Percentiles rank a stretch among this genome's conserved stretches.
Evolutionary conservation across 1,140 invertebrate species (phyloP).

Genomic region (Scaptomyza pallida): DNA sequence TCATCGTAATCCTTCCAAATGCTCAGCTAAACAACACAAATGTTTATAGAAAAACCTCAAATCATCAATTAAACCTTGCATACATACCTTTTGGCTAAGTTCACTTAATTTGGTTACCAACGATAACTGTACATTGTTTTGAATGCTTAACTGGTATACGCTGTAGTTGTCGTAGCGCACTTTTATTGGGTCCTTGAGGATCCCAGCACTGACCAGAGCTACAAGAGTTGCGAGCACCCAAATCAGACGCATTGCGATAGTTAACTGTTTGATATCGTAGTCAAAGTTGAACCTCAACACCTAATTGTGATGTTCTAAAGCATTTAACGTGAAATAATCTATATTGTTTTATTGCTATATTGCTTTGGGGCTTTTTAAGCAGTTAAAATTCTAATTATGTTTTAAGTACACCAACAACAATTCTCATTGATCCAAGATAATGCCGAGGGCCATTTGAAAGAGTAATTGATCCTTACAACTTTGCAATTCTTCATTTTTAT

Average conservation of each 20-base stretch:
- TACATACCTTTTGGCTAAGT: conserved; percentile 48
- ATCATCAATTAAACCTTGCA: not conserved
- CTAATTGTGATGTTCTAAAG: too few relatives aligned
- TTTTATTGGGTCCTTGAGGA: conserved; percentile 31
- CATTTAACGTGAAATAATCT: conserved; percentile 44
- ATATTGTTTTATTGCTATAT: conserved; percentile 61
- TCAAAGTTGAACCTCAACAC: not conserved
- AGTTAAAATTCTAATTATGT: conserved; percentile 43
- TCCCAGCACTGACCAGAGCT: conserved; percentile 46
- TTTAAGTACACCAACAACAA: conserved; percentile 52
- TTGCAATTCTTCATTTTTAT: too few relatives aligned
- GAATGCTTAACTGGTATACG: conserved; percentile 55
- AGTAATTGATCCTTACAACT: too few relatives aligned
- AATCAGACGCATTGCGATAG: conserved; percentile 50
- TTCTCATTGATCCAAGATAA: conserved; percentile 89
- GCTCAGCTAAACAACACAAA: conserved; percentile 48
- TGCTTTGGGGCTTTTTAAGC: not conserved
- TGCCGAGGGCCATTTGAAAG: too few relatives aligned
- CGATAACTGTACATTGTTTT: conserved; percentile 53
- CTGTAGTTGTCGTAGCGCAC: conserved; percentile 62
- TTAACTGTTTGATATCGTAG: conserved; percentile 21
- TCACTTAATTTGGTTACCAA: conserved; percentile 46
- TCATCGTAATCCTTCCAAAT: conserved; percentile 75
- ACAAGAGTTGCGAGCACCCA: conserved; percentile 52
- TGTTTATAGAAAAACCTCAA: not conserved